Base-by-base conservation (phyloP, 2,797 vertebrate genomes). In the Luscinia luscinia region DNA sequence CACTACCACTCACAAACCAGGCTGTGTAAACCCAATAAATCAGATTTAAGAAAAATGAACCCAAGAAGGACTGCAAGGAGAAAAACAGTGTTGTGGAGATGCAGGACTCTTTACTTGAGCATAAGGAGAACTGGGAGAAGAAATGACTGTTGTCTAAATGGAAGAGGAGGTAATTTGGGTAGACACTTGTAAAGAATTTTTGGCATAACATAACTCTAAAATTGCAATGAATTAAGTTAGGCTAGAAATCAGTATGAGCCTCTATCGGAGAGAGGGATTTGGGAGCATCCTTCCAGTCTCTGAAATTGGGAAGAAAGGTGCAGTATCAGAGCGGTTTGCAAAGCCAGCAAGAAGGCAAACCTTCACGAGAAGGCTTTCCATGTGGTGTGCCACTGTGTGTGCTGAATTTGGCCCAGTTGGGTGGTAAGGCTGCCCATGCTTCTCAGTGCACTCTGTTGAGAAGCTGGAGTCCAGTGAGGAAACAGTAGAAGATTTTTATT, bases 231-330 rank as follows among this genome's bases (percentile, higher is more conserved):
- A 36, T 82, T 51, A n/a, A 55, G 14, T 68, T 32, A 76, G n/a
- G 8, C 19, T 88, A 24, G 45, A 77, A 67, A 52, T 45, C 11
- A 34, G 4, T 2, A 2, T 55, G 16, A 75, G 9, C 24, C 19
- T 69, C 48, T 48, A 0, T 34, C 0, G 0, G 34, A 76, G 54
- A 66, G 40, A 34, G 46, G 16, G 30, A 26, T 46, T 46, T 40
- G 17, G 20, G 32, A 59, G 10, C 14, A 2, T 41, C 45, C 22
- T 51, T 84, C 16, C 16, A 38, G 41, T 34, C 57, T 18, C 40
- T 82, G 78, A 62, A 34, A 48, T 12, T 41, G 28, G 20, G 19
- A 86, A 70, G 72, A 66, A 68, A 10, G 41, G 2, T 1, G 2
- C 8, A 4, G 23, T 51, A 62, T 52, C 26, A 62, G 43, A 72